Evolutionary conservation across 2,113 vertebrate species (phyloP), one percentile per base, ranked within the genome.

Genomic region (Carassius gibelio): DNA sequence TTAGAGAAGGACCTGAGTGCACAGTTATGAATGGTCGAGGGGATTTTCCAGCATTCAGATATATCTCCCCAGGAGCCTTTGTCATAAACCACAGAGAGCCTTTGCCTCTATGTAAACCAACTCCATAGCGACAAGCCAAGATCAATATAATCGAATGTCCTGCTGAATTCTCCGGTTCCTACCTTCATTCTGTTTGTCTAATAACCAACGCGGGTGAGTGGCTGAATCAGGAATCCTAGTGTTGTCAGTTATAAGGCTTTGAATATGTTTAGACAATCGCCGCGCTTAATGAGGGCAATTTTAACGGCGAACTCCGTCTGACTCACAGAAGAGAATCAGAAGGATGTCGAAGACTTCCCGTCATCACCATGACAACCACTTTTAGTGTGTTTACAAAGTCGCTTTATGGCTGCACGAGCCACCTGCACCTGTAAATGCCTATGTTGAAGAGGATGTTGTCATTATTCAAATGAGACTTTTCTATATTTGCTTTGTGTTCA

Each of bases 51-150:
- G 69, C 87, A 84, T 79, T 84, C 78, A 84, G 84, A 77, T 52
- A 66, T 74, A 55, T 79, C 45, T 61, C 75, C 55, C 36, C 84
- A 42, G 76, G 74, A 59, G 21, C 52, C 30, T 68, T 34, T 42
- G 61, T 84, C 62, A 88, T 86, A 82, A 88, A 86, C 62, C 5
- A 0, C 61, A 64, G 26, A 42, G 52, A 74, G 69, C 17, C 75
- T 72, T 82, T 62, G 78, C 72, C 57, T 86, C 75, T 86, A 62
- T 75, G 75, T 69, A 82, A 78, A 84, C 82, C 64, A 57, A 59
- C 77, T 86, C 82, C 82, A 77, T 84, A 80, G 81, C 78, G 50
- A 84, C 85, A 5, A 77, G 82, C 61, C 62, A 11, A 75, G 77
- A 86, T 85, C 82, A 72, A 82, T 88, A 80, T 66, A 84, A 75